Evolutionary conservation across 2,888 invertebrate species (phyloP).

Genomic region (Clistopyga incitator): DNA sequence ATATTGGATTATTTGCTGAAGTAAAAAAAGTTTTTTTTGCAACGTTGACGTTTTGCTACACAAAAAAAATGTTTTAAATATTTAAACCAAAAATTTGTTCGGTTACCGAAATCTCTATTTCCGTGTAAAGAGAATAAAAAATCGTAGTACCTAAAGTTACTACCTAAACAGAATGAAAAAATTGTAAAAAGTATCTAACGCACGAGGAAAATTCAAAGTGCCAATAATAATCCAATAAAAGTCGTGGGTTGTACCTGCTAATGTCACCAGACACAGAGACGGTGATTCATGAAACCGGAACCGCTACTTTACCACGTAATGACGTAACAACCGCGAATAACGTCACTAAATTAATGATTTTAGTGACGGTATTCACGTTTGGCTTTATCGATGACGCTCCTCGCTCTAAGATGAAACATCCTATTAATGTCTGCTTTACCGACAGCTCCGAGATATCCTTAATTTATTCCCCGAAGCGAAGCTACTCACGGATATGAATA

Average conservation of each 20-base stretch:
- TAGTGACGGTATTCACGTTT: neutral
- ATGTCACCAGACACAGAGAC: neutral
- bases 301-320: neutral
- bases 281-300: constrained; percentile 9
- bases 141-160: too few relatives aligned
- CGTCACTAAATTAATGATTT: constrained; percentile 3
- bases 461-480: neutral
- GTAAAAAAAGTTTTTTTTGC: too few relatives aligned
- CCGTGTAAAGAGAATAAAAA: too few relatives aligned
- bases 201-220: neutral
- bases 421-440: neutral
- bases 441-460: neutral
- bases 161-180: neutral
- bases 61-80: too few relatives aligned
- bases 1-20: too few relatives aligned
- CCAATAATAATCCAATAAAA: neutral
- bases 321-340: constrained; percentile 8
- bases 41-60: too few relatives aligned
- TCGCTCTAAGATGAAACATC: neutral
- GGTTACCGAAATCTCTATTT: too few relatives aligned
- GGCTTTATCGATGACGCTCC: constrained; percentile 1
- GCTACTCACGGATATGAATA: neutral
- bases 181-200: neutral
- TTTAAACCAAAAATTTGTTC: too few relatives aligned
- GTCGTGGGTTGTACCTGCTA: neutral